Evolutionary conservation across 1,140 invertebrate genomes (phyloP).

Genomic region (Camponotus pennsylvanicus): DNA sequence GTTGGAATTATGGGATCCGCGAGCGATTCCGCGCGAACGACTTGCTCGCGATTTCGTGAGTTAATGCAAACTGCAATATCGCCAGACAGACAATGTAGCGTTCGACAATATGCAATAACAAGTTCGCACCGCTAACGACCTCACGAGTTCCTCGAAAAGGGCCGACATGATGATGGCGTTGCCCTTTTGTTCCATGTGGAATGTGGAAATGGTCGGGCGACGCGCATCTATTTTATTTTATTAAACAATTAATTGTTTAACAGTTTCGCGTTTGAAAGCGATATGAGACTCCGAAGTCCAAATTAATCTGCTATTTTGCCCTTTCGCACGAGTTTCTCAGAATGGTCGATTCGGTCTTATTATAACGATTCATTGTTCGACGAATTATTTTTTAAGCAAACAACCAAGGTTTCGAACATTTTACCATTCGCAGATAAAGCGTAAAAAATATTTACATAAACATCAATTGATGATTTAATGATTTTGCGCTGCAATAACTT

Average conservation of each 20-base stretch:
- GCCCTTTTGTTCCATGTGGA: constrained; percentile 38
- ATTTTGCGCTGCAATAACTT: background rate
- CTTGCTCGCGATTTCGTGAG: constrained; percentile 56
- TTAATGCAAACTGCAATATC: constrained; percentile 60
- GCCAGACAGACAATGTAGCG: constrained; percentile 46
- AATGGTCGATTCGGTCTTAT: background rate
- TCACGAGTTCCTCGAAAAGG: constrained; percentile 51
- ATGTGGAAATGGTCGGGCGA: background rate
- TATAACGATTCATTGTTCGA: constrained; percentile 46
- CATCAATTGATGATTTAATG: background rate
- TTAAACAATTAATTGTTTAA: constrained; percentile 58
- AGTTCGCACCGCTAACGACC: constrained; percentile 58
- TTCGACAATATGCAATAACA: constrained; percentile 64
- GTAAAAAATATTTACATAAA: constrained; percentile 4
- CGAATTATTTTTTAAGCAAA: constrained; percentile 18
- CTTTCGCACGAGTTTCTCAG: constrained; percentile 18
- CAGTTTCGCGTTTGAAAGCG: constrained; percentile 23
- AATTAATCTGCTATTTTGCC: constrained; percentile 43
- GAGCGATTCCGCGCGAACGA: constrained; percentile 55
- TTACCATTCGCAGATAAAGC: background rate
- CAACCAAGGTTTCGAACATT: constrained; percentile 15
- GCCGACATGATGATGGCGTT: constrained; percentile 22
- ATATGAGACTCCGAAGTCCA: background rate
- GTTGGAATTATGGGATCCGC: constrained; percentile 54
- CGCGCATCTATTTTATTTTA: constrained; percentile 31